Conservation (phyloP, 2,888 invertebrate species). For the Melieria omissa region DNA sequence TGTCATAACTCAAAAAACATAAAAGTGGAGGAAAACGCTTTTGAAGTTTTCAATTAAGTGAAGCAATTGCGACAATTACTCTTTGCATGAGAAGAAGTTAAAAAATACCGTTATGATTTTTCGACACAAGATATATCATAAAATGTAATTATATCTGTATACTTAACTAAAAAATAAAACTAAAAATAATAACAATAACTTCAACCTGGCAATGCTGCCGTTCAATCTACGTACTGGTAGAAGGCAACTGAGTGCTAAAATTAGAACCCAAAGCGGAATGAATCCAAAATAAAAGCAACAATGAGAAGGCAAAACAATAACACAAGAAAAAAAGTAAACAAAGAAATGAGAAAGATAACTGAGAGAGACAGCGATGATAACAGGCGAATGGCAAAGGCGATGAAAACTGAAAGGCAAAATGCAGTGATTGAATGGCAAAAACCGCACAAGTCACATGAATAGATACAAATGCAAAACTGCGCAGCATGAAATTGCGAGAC, state of each 20-base stretch:
- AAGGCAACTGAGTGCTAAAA: neutral
- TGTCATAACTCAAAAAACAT: too few species aligned
- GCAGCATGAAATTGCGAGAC: slow-evolving; percentile 14
- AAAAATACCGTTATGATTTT: too few species aligned
- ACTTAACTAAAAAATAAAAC: too few species aligned
- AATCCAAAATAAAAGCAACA: slow-evolving; percentile 20
- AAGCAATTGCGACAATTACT: too few species aligned
- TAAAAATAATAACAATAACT: too few species aligned
- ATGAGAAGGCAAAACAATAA: slow-evolving; percentile 11
- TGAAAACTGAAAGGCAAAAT: slow-evolving; percentile 11
- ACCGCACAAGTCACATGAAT: slow-evolving; percentile 20
- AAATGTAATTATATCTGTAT: too few species aligned
- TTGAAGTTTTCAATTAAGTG: too few species aligned
- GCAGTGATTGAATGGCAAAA: slow-evolving; percentile 10
- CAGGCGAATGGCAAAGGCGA: slow-evolving; percentile 1
- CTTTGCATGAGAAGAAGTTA: too few species aligned
- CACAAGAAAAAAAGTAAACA: slow-evolving; percentile 8
- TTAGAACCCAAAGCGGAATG: slow-evolving; percentile 1
- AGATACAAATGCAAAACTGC: slow-evolving; percentile 26
- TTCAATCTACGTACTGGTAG: neutral
- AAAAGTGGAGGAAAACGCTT: too few species aligned
- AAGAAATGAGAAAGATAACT: neutral
- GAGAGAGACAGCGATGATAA: neutral
- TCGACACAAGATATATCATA: too few species aligned
- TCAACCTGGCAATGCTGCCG: too few species aligned